A percentile compares a stretch with the other conserved stretches of the same genome.
Conservation (phyloP, 1,140 invertebrate genomes). For the Propsilocerus akamusi region DNA sequence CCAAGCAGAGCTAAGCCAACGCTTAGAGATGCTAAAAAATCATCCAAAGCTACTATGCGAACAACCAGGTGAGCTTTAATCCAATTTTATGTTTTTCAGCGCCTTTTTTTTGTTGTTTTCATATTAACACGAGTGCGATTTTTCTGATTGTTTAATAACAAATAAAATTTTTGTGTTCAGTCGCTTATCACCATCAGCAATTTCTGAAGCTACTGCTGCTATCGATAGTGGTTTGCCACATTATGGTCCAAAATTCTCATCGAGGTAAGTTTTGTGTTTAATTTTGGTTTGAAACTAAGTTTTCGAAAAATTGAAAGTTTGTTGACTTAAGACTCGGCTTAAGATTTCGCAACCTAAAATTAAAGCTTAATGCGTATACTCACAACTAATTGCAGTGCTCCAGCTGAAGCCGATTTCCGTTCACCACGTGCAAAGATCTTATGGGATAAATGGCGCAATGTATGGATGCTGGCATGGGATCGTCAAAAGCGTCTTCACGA, state of each 20-base stretch:
- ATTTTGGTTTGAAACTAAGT: slow-evolving; percentile 5
- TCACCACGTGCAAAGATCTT: slow-evolving; percentile 76
- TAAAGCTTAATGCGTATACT: neutral
- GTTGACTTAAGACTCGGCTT: neutral
- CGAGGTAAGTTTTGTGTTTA: slow-evolving; percentile 27
- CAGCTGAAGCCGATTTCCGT: slow-evolving; percentile 71
- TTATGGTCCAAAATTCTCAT: slow-evolving; percentile 70
- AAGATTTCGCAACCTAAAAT: neutral
- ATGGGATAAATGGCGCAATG: slow-evolving; percentile 91
- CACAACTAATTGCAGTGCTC: slow-evolving; percentile 33
- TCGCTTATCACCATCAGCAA: slow-evolving; percentile 20
- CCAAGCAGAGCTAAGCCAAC: slow-evolving; percentile 35
- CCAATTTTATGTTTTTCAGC: neutral
- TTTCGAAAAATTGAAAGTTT: slow-evolving; percentile 4
- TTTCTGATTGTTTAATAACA: no score
- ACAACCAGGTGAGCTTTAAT: slow-evolving; percentile 27
- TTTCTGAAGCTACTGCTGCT: slow-evolving; percentile 49
- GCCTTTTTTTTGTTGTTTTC: neutral
- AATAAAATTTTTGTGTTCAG: slow-evolving; percentile 1
- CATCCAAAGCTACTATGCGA: slow-evolving; percentile 23
- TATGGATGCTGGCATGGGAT: slow-evolving; percentile 95
- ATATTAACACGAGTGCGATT: neutral
- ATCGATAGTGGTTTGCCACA: slow-evolving; percentile 58
- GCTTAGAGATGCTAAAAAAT: slow-evolving; percentile 16
- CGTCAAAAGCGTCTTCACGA: slow-evolving; percentile 83